Evolutionary conservation across 2,113 vertebrate species (phyloP).

Genomic region (Chamaetylas fuelleborni): DNA sequence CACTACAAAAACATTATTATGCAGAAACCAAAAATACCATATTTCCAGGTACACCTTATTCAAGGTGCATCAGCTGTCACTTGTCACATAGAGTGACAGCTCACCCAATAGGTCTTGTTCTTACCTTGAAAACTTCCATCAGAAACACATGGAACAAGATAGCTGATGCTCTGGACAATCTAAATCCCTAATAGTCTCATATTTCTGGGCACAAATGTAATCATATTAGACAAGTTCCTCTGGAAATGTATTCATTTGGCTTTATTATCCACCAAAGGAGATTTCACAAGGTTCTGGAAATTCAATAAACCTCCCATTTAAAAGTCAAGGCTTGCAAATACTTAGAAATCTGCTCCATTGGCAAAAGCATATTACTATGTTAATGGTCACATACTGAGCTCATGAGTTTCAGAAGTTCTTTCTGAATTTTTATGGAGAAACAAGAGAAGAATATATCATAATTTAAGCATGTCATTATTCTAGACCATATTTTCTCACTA

Average conservation of each 20-base stretch:
- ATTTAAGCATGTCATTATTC: background rate
- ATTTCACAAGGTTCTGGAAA: constrained; percentile 44
- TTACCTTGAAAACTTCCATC: background rate
- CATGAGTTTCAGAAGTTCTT: background rate
- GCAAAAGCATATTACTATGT: constrained; percentile 41
- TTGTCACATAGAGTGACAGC: background rate
- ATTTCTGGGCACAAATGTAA: constrained; percentile 18
- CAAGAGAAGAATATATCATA: constrained; percentile 17
- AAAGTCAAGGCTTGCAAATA: constrained; percentile 49
- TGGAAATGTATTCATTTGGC: constrained; percentile 49
- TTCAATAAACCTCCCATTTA: constrained; percentile 54
- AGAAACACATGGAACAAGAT: background rate
- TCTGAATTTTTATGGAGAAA: constrained; percentile 26
- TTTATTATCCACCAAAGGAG: constrained; percentile 44
- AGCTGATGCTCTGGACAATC: background rate
- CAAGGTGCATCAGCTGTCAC: background rate
- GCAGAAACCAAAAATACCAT: background rate
- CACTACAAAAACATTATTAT: background rate
- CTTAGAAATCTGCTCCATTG: constrained; percentile 11
- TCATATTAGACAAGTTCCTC: constrained; percentile 33
- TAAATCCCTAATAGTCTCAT: background rate
- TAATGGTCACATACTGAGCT: constrained; percentile 39
- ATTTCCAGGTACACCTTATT: background rate
- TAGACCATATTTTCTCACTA: constrained; percentile 13
- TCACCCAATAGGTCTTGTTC: background rate